phyloP scores from a whole-genome alignment of 2,888 invertebrate species.

The Trichacis sp. region DNA sequence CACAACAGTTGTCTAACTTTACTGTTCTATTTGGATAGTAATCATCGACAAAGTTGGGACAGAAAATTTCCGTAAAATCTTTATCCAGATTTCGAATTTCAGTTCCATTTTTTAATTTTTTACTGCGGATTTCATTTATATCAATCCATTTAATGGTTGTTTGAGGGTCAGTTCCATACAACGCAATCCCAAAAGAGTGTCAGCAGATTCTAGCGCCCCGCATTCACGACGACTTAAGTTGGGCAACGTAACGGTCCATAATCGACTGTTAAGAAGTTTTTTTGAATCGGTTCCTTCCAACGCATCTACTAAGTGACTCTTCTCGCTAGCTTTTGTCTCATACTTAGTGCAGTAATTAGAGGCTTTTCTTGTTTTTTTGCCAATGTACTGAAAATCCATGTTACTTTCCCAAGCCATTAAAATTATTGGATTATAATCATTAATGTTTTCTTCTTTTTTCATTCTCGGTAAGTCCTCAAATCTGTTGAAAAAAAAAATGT shows the following conservation, averaged over 20 bases:
- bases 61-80: slow-evolving; percentile 51
- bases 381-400: slow-evolving; percentile 51
- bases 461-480: slow-evolving; percentile 50
- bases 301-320: too few relatives aligned
- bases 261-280: slow-evolving; percentile 48
- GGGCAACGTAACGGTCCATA: slow-evolving; percentile 53
- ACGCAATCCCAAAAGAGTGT: slow-evolving; percentile 53
- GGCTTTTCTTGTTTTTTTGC: slow-evolving; percentile 48
- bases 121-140: too few relatives aligned
- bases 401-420: slow-evolving; percentile 53
- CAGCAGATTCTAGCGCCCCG: slow-evolving; percentile 56
- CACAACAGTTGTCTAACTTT: slow-evolving; percentile 42
- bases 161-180: slow-evolving; percentile 46
- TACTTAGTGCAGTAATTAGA: slow-evolving; percentile 54
- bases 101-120: slow-evolving; percentile 23
- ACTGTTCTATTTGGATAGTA: slow-evolving; percentile 51
- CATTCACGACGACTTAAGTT: slow-evolving; percentile 54
- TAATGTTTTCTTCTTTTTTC: slow-evolving; percentile 33
- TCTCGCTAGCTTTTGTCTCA: slow-evolving; percentile 50
- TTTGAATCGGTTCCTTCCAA: slow-evolving; percentile 50
- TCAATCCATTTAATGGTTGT: neutral
- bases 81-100: slow-evolving; percentile 26
- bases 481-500: too few relatives aligned
- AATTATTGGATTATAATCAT: too few relatives aligned
- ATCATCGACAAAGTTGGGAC: slow-evolving; percentile 48